These are phyloP conservation scores for Drosophila falleni DNA, from an alignment of 2,888 invertebrate genomes.

Conservation along the genomic window DNA sequence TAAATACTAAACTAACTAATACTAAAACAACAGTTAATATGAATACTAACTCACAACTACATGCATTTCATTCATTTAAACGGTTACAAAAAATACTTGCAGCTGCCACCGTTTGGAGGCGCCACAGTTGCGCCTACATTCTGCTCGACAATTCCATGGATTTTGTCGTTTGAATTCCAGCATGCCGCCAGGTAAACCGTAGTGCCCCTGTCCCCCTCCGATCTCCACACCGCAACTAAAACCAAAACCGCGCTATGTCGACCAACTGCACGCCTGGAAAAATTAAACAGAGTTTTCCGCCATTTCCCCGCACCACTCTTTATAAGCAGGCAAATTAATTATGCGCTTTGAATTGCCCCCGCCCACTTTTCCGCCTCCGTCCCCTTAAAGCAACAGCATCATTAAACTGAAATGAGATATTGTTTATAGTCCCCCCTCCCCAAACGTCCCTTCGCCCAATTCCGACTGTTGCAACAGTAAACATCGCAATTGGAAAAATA, in stretches of 20 bases:
- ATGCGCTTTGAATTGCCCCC: conserved; percentile 63
- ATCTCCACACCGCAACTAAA: background rate
- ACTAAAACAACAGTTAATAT: conserved; percentile 39
- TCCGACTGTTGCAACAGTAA: conserved; percentile 52
- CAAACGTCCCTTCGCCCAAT: background rate
- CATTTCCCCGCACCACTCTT: background rate
- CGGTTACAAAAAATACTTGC: conserved; percentile 14
- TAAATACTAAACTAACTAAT: conserved; percentile 64
- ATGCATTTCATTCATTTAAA: conserved; percentile 47
- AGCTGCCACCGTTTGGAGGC: conserved; percentile 78
- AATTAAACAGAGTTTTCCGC: conserved; percentile 4
- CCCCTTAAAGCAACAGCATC: conserved; percentile 58
- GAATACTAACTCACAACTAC: conserved; percentile 21
- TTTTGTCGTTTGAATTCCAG: conserved; percentile 69
- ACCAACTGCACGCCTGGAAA: conserved; percentile 14
- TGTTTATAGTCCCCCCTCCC: conserved; percentile 46
- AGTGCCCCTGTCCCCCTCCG: background rate
- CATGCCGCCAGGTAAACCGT: conserved; percentile 60
- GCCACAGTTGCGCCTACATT: conserved; percentile 80
- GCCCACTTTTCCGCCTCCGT: background rate
- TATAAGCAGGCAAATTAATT: conserved; percentile 68
- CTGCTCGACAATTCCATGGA: conserved; percentile 81
- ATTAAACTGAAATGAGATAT: conserved; percentile 73
- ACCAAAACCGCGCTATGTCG: conserved; percentile 16
- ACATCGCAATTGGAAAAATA: conserved; percentile 58